phyloP scores from a whole-genome alignment of 2,888 invertebrate genomes.

The Drosophila cognata region DNA sequence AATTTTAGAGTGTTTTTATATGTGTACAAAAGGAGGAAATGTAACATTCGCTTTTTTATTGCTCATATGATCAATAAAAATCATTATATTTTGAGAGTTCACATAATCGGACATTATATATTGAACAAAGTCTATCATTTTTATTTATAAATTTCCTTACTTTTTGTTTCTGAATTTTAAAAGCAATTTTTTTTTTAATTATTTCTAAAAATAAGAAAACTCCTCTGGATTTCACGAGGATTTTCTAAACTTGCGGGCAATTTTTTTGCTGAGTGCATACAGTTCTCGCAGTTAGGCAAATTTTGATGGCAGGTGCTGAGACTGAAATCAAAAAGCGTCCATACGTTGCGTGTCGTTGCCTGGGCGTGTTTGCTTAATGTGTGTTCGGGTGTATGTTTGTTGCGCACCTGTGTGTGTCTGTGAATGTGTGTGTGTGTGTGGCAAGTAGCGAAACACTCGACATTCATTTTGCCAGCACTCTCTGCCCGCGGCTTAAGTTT shows the following conservation, averaged over 20 bases:
- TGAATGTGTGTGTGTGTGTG: slow-evolving; percentile 37
- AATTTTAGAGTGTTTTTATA: no score
- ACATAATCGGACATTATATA: no score
- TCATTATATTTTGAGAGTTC: no score
- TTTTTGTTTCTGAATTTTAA: no score
- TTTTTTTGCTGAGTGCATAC: neutral
- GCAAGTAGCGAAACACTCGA: slow-evolving; percentile 67
- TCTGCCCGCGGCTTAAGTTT: slow-evolving; percentile 72
- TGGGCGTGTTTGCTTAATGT: slow-evolving; percentile 37
- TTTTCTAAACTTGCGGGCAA: neutral
- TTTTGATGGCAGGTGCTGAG: slow-evolving; percentile 55
- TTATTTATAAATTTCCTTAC: neutral
- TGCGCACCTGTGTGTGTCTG: slow-evolving; percentile 17
- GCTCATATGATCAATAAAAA: no score
- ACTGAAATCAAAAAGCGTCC: slow-evolving; percentile 78
- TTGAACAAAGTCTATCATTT: no score
- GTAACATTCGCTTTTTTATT: no score
- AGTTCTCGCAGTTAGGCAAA: slow-evolving; percentile 16
- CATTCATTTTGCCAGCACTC: slow-evolving; percentile 59
- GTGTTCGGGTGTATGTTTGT: slow-evolving; percentile 10
- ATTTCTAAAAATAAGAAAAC: neutral
- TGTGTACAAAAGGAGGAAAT: no score
- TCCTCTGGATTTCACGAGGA: rapidly evolving
- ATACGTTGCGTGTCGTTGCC: slow-evolving; percentile 72
- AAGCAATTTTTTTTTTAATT: no score